phyloP scores from a whole-genome alignment of 2,113 vertebrate genomes.

The Anguilla rostrata region DNA sequence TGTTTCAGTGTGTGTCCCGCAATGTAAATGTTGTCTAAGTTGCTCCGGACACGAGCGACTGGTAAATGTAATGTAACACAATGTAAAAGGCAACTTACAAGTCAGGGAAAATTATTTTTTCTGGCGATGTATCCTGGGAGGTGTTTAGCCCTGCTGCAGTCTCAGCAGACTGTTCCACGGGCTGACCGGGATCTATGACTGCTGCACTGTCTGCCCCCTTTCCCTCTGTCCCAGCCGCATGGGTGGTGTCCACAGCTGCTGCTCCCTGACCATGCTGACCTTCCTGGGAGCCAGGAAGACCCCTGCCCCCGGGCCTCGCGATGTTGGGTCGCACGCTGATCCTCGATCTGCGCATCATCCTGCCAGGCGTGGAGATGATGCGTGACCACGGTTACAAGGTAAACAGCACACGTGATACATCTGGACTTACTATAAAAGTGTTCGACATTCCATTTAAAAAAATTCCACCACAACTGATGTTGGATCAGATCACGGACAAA shows the following conservation, averaged over 20 bases:
- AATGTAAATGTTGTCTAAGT: too few species aligned
- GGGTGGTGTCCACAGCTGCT: constrained; percentile 11
- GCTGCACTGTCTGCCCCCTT: constrained; percentile 2
- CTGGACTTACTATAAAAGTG: neutral
- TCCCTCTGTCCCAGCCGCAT: neutral
- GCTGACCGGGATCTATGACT: neutral
- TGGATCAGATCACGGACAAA: neutral
- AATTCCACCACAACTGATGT: neutral
- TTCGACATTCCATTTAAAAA: neutral
- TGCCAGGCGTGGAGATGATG: neutral
- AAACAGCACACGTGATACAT: neutral
- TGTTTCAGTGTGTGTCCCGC: too few species aligned
- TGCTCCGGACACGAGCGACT: too few species aligned
- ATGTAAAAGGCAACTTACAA: constrained; percentile 31
- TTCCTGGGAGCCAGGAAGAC: constrained; percentile 22
- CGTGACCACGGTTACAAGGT: neutral
- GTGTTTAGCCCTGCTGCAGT: constrained; percentile 13
- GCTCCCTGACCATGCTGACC: constrained; percentile 17
- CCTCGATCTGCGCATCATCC: constrained; percentile 74
- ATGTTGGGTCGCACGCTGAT: constrained; percentile 74
- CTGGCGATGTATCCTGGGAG: neutral
- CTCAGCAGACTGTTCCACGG: constrained; percentile 6
- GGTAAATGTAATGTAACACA: too few species aligned
- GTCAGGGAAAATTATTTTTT: constrained; percentile 16
- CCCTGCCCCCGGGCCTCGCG: constrained; percentile 58